Conservation (phyloP, 2,797 vertebrate genomes). For the Lindbergichthys nudifrons region DNA sequence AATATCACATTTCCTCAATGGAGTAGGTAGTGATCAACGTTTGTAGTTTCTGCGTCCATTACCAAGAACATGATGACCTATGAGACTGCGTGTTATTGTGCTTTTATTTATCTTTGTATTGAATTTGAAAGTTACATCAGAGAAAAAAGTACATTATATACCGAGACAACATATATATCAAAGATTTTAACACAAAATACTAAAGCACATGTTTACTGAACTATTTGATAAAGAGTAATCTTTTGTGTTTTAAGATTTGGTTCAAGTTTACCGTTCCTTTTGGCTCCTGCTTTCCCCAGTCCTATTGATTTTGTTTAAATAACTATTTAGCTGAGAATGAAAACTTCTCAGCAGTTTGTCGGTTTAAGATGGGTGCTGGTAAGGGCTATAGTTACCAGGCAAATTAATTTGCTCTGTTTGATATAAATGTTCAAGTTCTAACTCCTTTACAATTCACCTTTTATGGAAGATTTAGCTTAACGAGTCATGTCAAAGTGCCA, state of each 20-base stretch:
- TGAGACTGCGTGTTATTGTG: neutral
- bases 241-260: slow-evolving; percentile 13
- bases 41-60: neutral
- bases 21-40: neutral
- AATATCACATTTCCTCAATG: neutral
- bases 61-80: slow-evolving; percentile 21
- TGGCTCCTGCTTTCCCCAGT: slow-evolving; percentile 12
- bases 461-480: slow-evolving; percentile 31
- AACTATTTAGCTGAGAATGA: slow-evolving; percentile 14
- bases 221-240: neutral
- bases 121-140: neutral
- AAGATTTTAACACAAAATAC: neutral
- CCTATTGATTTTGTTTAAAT: slow-evolving; percentile 35
- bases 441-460: slow-evolving; percentile 27
- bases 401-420: slow-evolving; percentile 27
- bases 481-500: slow-evolving; percentile 69
- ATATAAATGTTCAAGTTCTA: slow-evolving; percentile 15
- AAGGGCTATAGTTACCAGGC: slow-evolving; percentile 74
- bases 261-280: slow-evolving; percentile 15
- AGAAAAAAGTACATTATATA: neutral
- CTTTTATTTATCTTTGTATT: neutral
- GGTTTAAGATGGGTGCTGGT: slow-evolving; percentile 49
- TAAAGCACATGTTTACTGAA: slow-evolving; percentile 11
- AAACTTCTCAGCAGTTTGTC: slow-evolving; percentile 39
- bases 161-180: neutral